phyloP scores from a whole-genome alignment of 2,113 vertebrate genomes.

The Corythoichthys haematopterus region DNA sequence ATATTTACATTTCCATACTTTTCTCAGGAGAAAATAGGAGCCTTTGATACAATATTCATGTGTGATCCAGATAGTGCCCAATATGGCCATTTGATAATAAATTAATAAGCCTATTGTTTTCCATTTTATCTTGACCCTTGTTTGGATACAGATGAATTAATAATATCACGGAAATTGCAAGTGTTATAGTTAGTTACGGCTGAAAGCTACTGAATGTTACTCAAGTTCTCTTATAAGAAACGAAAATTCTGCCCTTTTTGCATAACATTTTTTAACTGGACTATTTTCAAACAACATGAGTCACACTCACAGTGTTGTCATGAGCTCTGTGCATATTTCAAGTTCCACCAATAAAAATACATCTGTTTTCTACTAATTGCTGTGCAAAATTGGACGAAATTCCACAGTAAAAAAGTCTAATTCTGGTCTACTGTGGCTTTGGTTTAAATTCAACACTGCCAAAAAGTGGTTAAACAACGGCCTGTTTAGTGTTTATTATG shows the following conservation, averaged over 20 bases:
- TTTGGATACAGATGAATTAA: neutral
- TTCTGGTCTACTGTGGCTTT: neutral
- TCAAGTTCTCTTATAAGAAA: neutral
- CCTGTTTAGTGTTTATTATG: neutral
- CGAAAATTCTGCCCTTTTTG: neutral
- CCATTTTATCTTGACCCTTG: neutral
- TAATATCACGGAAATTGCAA: neutral
- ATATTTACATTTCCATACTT: neutral
- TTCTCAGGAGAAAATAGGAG: neutral
- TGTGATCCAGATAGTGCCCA: neutral
- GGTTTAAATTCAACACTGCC: neutral
- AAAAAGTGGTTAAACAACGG: neutral
- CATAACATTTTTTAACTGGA: neutral
- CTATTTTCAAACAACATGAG: neutral
- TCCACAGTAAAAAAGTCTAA: neutral
- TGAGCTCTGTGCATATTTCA: neutral
- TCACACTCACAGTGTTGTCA: neutral
- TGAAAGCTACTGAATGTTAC: neutral
- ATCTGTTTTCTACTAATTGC: neutral
- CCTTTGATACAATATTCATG: conserved; percentile 10
- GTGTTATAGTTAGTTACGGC: neutral
- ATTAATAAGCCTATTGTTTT: neutral
- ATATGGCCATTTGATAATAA: conserved; percentile 1
- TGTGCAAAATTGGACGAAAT: neutral
- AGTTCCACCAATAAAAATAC: neutral